Evolutionary conservation across 2,888 invertebrate species (phyloP), one percentile per base, ranked within the genome.

Genomic region (Galeruca laticollis): DNA sequence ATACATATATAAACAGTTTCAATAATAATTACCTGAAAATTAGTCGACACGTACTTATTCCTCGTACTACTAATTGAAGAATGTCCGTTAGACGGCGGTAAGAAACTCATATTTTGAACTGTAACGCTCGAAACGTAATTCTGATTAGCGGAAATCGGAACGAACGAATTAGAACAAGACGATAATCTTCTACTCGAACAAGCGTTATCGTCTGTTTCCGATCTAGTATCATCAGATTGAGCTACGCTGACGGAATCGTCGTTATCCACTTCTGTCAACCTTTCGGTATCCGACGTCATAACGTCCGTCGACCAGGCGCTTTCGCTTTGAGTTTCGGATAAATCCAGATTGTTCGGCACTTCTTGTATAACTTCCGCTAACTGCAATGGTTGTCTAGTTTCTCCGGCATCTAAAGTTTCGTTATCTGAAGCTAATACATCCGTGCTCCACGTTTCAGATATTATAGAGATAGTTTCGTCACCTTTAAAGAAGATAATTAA

Each of bases 401-500:
- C 83, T 11, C 75, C 75, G 75, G 93, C 93, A 75, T 97, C 97
- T 52, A 96, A 90, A 18, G 94, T 94, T 86, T 99, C 99, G 11
- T 96, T 97, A 86, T 99, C 99, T 66, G 97, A 97, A 0, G 98
- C 98, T 67, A 98, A 86, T 57, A 99, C 99, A 86, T 99, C 99
- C 0, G 99, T 99, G 77, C 97, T 97, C 99, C 99, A 99, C 0
- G 98, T 98, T 84, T 99, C 99, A 57, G 97, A 97, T 78, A 99
- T 97, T 81, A 98, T 92, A 43, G 98, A 98, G 78, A 97, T 93
- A 0, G 97, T 97, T 86, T 99, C 99, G 84, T 98, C 98, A 1
- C 94, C 84, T 65, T 26, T 5, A 31, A 60, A 20, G 20, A 26
- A n/a, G n/a, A n/a, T n/a, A 20, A 49, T 15, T 4, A 18, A 20